Conservation (phyloP, 2,797 vertebrate genomes). For the Pseudomugil tenellus region DNA sequence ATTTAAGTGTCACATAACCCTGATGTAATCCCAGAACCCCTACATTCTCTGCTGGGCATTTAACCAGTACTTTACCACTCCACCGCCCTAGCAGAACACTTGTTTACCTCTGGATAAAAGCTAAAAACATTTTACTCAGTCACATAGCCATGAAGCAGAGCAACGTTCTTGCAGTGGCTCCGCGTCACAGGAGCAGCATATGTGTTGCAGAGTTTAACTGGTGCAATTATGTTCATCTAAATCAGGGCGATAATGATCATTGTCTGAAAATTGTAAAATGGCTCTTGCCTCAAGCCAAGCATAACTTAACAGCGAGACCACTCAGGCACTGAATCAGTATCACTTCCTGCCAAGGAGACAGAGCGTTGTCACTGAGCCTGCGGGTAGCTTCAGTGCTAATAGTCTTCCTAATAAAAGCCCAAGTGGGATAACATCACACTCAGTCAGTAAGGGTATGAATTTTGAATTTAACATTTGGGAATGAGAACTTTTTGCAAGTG, state of each 20-base stretch:
- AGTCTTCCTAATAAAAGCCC: conserved; percentile 60
- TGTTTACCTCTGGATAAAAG: conserved; percentile 13
- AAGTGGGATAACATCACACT: conserved; percentile 61
- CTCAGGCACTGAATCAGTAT: conserved; percentile 71
- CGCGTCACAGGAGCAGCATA: conserved; percentile 52
- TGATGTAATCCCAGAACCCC: conserved; percentile 9
- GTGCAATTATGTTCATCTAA: conserved; percentile 70
- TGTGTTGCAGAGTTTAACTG: conserved; percentile 64
- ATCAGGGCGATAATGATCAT: conserved; percentile 72
- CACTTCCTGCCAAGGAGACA: conserved; percentile 72
- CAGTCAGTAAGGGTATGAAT: conserved; percentile 48
- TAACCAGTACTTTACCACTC: conserved; percentile 40
- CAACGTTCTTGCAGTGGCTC: conserved; percentile 42
- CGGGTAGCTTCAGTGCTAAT: conserved; percentile 73
- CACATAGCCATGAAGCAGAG: conserved; percentile 46
- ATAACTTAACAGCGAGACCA: conserved; percentile 70
- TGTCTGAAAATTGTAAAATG: conserved; percentile 67
- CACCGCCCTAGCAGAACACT: conserved; percentile 43
- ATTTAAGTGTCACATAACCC: background rate
- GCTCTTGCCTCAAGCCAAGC: conserved; percentile 72
- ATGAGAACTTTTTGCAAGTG: conserved; percentile 15
- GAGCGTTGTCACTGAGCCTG: conserved; percentile 71
- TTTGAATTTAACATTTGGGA: conserved; percentile 45
- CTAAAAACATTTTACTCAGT: conserved; percentile 39
- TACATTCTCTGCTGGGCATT: conserved; percentile 18